These are phyloP conservation scores for Phenganax marumi DNA, from an alignment of 92 coral and sea anemone genomes.

Conservation along the genomic window DNA sequence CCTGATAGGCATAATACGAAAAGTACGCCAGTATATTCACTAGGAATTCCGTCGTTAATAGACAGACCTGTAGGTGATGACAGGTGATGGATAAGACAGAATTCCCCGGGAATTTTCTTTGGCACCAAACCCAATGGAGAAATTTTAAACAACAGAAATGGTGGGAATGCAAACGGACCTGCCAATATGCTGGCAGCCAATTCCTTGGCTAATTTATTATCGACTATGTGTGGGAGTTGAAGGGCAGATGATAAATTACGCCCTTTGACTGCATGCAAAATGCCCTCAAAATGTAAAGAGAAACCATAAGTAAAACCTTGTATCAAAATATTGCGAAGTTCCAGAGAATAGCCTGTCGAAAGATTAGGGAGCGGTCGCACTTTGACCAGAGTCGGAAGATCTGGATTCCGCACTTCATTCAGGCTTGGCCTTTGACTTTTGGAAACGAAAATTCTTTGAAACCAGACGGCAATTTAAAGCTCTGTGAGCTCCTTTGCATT, in stretches of 20 bases:
- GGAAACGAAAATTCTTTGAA: not conserved
- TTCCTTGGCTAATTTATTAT: not conserved
- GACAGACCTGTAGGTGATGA: conserved; percentile 51
- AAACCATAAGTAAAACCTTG: not conserved
- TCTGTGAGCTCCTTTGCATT: not conserved
- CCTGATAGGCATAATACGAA: conserved; percentile 49
- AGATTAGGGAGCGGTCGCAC: not conserved
- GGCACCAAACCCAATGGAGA: conserved; percentile 57
- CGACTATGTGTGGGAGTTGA: not conserved
- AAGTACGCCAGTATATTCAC: conserved; percentile 26
- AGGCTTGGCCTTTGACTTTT: not conserved
- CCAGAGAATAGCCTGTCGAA: not conserved
- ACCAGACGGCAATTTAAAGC: not conserved
- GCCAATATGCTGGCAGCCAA: not conserved
- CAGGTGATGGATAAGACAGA: conserved; percentile 51
- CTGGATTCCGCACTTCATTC: not conserved
- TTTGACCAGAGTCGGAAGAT: not conserved
- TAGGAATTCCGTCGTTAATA: conserved; percentile 45
- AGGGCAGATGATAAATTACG: not conserved
- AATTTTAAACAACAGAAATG: not conserved
- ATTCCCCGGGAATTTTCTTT: conserved; percentile 46
- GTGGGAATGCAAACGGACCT: not conserved
- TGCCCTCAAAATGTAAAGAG: not conserved
- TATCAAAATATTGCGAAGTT: not conserved
- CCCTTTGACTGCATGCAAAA: not conserved